Evolutionary conservation across 2,113 vertebrate species (phyloP).

Genomic region (Cyanoliseus patagonus): DNA sequence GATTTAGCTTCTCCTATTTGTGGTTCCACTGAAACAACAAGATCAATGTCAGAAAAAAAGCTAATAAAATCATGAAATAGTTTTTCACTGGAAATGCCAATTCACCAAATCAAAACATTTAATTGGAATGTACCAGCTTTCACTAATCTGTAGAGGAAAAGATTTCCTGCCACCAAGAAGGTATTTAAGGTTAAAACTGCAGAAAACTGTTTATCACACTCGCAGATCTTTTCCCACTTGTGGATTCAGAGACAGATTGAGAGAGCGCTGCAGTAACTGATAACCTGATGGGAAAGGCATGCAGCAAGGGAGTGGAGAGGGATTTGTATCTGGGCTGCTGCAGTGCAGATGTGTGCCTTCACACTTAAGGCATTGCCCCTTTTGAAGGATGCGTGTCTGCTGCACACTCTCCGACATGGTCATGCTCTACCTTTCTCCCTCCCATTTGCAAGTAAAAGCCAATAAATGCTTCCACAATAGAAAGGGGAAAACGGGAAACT

Average conservation of each 20-base stretch:
- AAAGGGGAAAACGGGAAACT: background rate
- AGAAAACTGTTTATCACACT: background rate
- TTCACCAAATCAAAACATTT: conserved; percentile 1
- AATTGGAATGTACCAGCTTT: background rate
- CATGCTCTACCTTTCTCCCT: background rate
- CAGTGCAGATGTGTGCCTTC: background rate
- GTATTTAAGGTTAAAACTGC: background rate
- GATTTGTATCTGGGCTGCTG: background rate
- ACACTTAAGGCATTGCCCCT: fast-evolving
- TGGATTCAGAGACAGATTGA: background rate
- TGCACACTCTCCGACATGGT: fast-evolving
- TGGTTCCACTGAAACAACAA: background rate
- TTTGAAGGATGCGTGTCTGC: fast-evolving
- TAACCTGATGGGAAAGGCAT: background rate
- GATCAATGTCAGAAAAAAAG: background rate
- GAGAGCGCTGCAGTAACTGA: background rate
- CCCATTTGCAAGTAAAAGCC: background rate
- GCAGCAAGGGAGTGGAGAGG: background rate
- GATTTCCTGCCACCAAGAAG: background rate
- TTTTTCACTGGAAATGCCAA: background rate
- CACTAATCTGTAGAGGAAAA: background rate
- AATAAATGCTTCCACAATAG: background rate
- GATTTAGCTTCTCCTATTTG: background rate
- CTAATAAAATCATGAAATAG: background rate
- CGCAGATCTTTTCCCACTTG: background rate